Conservation (phyloP, 2,113 vertebrate species). For the Heteronetta atricapilla region DNA sequence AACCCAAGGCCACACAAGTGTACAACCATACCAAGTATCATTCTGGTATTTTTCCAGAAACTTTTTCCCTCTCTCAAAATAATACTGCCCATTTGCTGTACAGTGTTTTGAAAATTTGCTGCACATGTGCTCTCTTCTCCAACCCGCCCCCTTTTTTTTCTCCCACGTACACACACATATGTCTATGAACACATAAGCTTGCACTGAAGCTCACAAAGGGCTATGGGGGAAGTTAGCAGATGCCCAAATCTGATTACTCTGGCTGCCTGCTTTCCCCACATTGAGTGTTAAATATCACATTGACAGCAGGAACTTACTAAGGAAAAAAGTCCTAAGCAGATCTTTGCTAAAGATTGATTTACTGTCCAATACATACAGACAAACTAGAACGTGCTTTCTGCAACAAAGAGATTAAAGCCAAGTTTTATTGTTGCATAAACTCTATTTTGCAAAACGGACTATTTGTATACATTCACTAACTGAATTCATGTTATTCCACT, state of each 20-base stretch:
- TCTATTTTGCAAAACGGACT: not conserved
- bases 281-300: not conserved
- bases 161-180: not conserved
- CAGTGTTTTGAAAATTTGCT: rapidly evolving
- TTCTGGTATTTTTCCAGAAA: not conserved
- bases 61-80: not conserved
- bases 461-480: not conserved
- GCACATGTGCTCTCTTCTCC: rapidly evolving
- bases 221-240: not conserved
- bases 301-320: not conserved
- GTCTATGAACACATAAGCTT: not conserved
- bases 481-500: not conserved
- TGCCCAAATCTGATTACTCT: not conserved
- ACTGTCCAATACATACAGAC: not conserved
- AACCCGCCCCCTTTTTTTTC: not conserved
- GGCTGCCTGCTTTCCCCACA: not conserved
- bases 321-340: not conserved
- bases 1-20: not conserved
- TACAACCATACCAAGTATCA: not conserved
- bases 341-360: conserved; percentile 22
- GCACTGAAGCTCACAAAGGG: not conserved
- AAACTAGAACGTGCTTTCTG: not conserved
- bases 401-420: not conserved
- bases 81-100: not conserved
- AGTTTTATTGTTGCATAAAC: not conserved